Base-by-base conservation (phyloP, 2,888 invertebrate species). In the Pollenia griseotomentosa region DNA sequence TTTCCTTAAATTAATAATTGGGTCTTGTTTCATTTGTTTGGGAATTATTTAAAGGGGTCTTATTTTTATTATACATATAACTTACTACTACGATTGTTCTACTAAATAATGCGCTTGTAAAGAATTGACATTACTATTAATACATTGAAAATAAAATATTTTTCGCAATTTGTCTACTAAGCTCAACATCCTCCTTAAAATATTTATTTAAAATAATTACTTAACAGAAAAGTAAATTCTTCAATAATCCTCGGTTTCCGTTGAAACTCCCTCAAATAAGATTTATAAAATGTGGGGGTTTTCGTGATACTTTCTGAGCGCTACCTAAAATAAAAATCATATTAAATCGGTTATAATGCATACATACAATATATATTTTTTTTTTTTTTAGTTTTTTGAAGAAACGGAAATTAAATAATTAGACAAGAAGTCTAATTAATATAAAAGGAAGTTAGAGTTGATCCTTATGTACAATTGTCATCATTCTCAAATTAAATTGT, bases 231-330 rank as follows among this genome's bases (percentile, higher is more conserved):
- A 8, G 0, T 55, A 19, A 46, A 55, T 46, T 33, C 10, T 59
- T 14, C 42, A 9, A 51, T 82, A 82, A 82, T 74, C 82, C 73
- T 75, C 68, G 59, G 19, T 75, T 82, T 82, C 82, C 82, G 82
- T 59, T 66, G 5, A 11, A 57, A 66, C 74, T 59, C 68, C 66
- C 65, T 48, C 74, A n/a, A 46, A 19, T 66, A 55, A 11, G 14
- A 63, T 57, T 46, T 57, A 23, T 12, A 8, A 53, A 57, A 48
- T 59, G 10, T 14, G 19, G 33, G 19, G 6, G 33, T 33, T 48
- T 55, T 51, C 14, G n/a, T 40, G 12, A 1, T 12, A 40, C 42
- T 40, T 11, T 6, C 9, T n/a, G n/a, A 16, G 44, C 46, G 19
- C 77, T 77, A 77, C 42, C 23, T n/a, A 16, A 51, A 10, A 61